Evolutionary conservation across 2,113 vertebrate species (phyloP).

Genomic region (Anarrhichthys ocellatus): DNA sequence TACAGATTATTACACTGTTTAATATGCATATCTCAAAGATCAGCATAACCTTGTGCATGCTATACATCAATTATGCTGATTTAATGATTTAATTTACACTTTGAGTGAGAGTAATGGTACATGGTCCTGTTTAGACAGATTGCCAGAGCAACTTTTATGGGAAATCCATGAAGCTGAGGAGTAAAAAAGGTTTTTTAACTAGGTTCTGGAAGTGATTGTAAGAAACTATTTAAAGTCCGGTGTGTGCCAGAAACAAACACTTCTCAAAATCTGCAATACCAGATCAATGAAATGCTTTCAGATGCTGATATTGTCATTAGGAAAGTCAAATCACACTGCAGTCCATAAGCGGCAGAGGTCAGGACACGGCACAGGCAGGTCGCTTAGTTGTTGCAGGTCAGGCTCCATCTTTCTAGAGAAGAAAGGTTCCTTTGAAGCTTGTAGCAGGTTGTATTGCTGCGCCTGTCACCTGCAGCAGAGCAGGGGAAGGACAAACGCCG

Average conservation of each 20-base stretch:
- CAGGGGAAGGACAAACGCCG: not conserved
- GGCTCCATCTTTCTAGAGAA: slow-evolving; percentile 30
- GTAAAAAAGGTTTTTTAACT: not conserved
- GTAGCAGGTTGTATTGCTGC: slow-evolving; percentile 17
- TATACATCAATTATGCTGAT: not conserved
- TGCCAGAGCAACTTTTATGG: not conserved
- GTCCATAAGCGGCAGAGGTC: slow-evolving; percentile 1
- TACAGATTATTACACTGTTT: not conserved
- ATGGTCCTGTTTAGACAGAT: not conserved
- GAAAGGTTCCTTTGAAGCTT: slow-evolving; percentile 64
- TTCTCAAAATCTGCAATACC: not conserved
- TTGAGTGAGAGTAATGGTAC: not conserved
- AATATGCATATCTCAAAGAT: not conserved
- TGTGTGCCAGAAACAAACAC: not conserved
- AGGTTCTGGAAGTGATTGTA: not conserved
- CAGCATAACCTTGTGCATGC: not conserved
- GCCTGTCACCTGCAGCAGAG: slow-evolving; percentile 43
- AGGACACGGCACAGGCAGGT: not conserved
- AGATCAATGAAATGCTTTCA: not conserved
- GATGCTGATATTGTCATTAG: not conserved
- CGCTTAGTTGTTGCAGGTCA: not conserved
- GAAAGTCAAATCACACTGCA: not conserved
- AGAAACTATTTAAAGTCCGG: not conserved
- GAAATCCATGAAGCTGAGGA: slow-evolving; percentile 1
- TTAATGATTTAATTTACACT: slow-evolving; percentile 15